Evolutionary conservation across 2,888 invertebrate genomes (phyloP).

Genomic region (Phorcus lineatus): DNA sequence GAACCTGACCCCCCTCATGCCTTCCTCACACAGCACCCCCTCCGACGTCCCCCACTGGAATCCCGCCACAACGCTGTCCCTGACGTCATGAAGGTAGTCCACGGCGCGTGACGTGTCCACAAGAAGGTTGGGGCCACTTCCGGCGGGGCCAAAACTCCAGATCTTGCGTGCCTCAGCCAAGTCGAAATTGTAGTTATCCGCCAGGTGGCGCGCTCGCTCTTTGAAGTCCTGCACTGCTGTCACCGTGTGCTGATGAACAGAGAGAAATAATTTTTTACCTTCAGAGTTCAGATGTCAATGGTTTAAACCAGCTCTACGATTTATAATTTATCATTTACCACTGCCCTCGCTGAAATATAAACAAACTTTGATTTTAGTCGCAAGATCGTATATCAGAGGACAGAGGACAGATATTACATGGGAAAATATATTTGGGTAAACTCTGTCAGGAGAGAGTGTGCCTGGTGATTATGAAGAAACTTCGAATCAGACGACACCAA

Average conservation of each 20-base stretch:
- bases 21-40: constrained; percentile 98
- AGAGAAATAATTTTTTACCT: too few species aligned
- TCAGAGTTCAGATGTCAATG: too few species aligned
- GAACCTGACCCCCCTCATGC: constrained; percentile 94
- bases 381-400: too few species aligned
- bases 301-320: too few species aligned
- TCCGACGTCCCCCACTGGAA: constrained; percentile 99
- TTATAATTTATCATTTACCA: too few species aligned
- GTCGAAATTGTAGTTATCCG: constrained; percentile 97
- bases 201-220: constrained; percentile 92
- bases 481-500: too few species aligned
- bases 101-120: constrained; percentile 99
- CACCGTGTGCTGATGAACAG: constrained; percentile 84
- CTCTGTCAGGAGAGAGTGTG: too few species aligned
- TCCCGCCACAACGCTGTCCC: constrained; percentile 97
- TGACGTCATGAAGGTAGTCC: constrained; percentile 99
- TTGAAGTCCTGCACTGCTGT: constrained; percentile 98
- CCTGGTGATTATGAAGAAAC: too few species aligned
- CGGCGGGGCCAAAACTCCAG: constrained; percentile 99
- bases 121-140: constrained; percentile 96
- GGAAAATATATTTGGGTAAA: too few species aligned
- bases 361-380: too few species aligned
- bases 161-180: constrained; percentile 97
- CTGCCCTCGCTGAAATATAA: too few species aligned
- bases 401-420: too few species aligned